Evolutionary conservation across 2,113 vertebrate species (phyloP), one percentile per base, ranked within the genome.

Genomic region (Otus sunia): DNA sequence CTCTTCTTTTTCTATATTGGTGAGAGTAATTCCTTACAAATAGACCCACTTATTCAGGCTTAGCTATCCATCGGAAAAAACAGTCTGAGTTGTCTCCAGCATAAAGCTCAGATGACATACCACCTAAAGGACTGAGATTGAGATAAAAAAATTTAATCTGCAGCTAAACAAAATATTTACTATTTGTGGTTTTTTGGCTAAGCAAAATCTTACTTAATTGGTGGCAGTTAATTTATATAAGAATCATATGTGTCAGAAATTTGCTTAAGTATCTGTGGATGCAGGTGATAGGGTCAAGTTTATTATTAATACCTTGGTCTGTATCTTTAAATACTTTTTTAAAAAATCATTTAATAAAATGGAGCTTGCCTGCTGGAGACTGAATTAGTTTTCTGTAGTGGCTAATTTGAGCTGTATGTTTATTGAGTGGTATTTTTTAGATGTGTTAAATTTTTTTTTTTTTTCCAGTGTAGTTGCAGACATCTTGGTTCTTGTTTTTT

Each of bases 401-500:
- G 67, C 55, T 92, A 73, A 92, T 93, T 94, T 71, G 72, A 81
- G 88, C 73, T 10, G 8, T 71, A 18, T 62, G 36, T 88, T 94
- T 96, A 84, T 82, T 80, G 77, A 79, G 53, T 82, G 84, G 18
- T 89, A 62, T 68, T 92, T 93, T 94, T 90, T 73, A 75, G 75
- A 90, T 71, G 86, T 93, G 83, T 90, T 94, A 84, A 47, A 37
- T 77, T 72, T 90, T 50, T 58, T 53, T 56, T 58, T 71, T 52
- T 27, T 56, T 25, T 7, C 4, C 69, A 58, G 15, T 75, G 73
- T 87, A 85, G 45, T 87, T 95, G 53, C 81, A 94, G 89, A 94
- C 63, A 94, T 94, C 39, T 94, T 91, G 37, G 58, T 86, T 95
- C 77, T 91, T 86, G 49, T 83, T 91, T 92, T 95, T 89, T 78